Evolutionary conservation across 2,888 invertebrate genomes (phyloP).

Genomic region (Julus scandinavius): DNA sequence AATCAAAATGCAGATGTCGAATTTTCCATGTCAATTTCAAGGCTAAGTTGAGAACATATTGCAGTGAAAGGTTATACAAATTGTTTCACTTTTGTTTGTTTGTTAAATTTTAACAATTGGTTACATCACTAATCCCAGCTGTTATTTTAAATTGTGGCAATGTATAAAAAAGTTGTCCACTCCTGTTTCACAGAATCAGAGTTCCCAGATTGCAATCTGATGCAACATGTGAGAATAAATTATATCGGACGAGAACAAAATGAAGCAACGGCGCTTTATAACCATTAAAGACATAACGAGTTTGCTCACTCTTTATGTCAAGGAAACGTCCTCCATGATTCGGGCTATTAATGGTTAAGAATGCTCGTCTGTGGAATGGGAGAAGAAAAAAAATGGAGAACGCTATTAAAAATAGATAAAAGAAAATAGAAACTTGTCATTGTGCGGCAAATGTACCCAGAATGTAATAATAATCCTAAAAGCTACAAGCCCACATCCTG

Average conservation of each 20-base stretch:
- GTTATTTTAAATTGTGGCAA: too few species aligned
- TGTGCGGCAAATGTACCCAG: not conserved
- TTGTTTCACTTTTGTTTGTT: too few species aligned
- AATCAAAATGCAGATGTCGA: too few species aligned
- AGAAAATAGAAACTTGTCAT: not conserved
- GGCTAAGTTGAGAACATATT: too few species aligned
- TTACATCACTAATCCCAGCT: too few species aligned
- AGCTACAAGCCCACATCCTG: not conserved
- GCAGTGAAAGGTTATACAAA: too few species aligned
- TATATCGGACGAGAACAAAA: not conserved
- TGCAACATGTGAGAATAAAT: not conserved
- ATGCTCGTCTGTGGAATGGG: constrained; percentile 4
- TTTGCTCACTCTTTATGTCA: constrained; percentile 31
- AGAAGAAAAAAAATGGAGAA: not conserved
- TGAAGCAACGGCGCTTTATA: not conserved
- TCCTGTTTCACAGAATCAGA: too few species aligned
- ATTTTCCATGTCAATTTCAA: too few species aligned
- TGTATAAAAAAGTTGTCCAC: too few species aligned
- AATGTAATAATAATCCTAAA: not conserved
- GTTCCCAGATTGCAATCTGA: too few species aligned
- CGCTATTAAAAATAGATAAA: constrained; percentile 29
- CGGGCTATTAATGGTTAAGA: constrained; percentile 3
- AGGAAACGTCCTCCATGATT: constrained; percentile 6
- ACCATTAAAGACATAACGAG: not conserved
- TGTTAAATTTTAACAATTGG: too few species aligned